phyloP scores from a whole-genome alignment of 2,888 invertebrate genomes.

The Nesidiocoris tenuis region DNA sequence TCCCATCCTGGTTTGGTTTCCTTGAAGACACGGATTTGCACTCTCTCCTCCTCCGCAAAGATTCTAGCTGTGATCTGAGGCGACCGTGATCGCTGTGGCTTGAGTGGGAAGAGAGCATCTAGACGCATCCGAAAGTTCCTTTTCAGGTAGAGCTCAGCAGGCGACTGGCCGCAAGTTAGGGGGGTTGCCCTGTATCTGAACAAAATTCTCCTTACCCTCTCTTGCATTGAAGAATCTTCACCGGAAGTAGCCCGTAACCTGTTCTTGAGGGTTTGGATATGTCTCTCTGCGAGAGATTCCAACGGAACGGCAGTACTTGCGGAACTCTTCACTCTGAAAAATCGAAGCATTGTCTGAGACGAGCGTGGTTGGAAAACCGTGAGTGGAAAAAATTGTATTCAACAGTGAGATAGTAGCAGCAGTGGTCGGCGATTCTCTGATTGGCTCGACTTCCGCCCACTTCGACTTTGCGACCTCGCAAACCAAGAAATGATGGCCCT shows the following conservation, averaged over 20 bases:
- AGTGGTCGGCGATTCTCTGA: not conserved
- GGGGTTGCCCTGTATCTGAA: slow-evolving; percentile 11
- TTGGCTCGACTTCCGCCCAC: slow-evolving; percentile 1
- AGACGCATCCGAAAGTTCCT: slow-evolving; percentile 2
- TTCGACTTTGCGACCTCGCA: slow-evolving; percentile 1
- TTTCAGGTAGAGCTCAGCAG: slow-evolving; percentile 1
- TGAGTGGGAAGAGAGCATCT: not conserved
- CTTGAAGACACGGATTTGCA: not conserved
- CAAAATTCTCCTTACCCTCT: not conserved
- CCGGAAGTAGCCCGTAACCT: not conserved
- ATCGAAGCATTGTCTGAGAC: not conserved
- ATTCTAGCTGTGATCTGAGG: not conserved
- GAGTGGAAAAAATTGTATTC: slow-evolving; percentile 1
- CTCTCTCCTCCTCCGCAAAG: slow-evolving; percentile 1
- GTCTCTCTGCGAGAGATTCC: not conserved
- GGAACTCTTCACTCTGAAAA: slow-evolving; percentile 12
- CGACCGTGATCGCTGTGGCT: not conserved
- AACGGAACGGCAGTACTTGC: not conserved
- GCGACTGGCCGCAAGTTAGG: not conserved
- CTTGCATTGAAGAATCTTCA: not conserved
- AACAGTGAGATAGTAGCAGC: not conserved
- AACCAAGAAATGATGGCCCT: not conserved
- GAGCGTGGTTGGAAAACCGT: no score
- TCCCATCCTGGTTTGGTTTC: not conserved
- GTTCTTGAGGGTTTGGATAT: not conserved